Evolutionary conservation across 2,888 invertebrate genomes (phyloP).

Genomic region (Apodemia hepburni): DNA sequence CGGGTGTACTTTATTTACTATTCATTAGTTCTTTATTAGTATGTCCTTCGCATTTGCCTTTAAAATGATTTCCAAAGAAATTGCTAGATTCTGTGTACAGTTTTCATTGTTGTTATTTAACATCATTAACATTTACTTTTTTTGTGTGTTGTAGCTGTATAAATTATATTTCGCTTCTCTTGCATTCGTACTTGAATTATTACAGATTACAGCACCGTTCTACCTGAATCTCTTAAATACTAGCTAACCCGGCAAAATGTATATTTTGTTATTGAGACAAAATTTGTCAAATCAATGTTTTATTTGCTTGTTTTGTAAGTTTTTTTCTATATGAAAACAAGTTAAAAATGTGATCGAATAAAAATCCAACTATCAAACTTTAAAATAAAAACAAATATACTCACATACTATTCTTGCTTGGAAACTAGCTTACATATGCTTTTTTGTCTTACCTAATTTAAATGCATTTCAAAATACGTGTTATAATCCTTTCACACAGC

Average conservation of each 20-base stretch:
- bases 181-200: too few relatives aligned
- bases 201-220: too few relatives aligned
- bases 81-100: conserved; percentile 19
- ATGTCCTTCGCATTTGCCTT: conserved; percentile 28
- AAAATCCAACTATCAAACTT: not conserved
- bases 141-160: too few relatives aligned
- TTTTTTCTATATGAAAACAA: too few relatives aligned
- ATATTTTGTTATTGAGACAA: too few relatives aligned
- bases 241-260: too few relatives aligned
- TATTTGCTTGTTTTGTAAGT: too few relatives aligned
- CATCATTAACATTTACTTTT: not conserved
- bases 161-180: too few relatives aligned
- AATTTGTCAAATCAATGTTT: too few relatives aligned
- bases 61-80: conserved; percentile 26
- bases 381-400: not conserved
- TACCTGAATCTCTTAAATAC: too few relatives aligned
- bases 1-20: conserved; percentile 57
- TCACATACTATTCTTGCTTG: not conserved
- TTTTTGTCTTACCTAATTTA: not conserved
- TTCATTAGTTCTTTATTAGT: conserved; percentile 53
- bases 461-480: not conserved
- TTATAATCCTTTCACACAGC: not conserved
- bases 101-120: conserved; percentile 20
- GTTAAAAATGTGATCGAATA: too few relatives aligned
- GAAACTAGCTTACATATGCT: not conserved